A percentile compares a stretch with the other conserved stretches of the same genome.
phyloP scores from a whole-genome alignment of 2,888 invertebrate species.

The Lumbricus terrestris region DNA sequence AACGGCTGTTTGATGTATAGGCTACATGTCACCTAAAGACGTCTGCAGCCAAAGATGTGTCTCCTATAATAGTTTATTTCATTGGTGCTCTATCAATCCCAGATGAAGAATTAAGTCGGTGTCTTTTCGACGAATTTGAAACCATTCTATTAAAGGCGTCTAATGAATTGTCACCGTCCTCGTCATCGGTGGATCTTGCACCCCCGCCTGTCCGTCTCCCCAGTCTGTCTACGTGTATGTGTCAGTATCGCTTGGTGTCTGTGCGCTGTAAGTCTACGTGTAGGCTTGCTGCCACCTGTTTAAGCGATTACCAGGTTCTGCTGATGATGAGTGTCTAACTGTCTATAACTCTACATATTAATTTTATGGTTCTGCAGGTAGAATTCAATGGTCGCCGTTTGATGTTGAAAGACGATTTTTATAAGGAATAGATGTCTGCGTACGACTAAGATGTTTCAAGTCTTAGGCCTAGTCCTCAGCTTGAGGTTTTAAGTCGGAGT shows the following conservation, averaged over 20 bases:
- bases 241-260: neutral
- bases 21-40: too few relatives aligned
- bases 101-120: neutral
- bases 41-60: too few relatives aligned
- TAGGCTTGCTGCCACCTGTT: neutral
- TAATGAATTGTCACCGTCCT: neutral
- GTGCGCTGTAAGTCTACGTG: neutral
- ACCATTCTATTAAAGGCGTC: neutral
- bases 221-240: neutral
- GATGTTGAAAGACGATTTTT: too few relatives aligned
- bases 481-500: too few relatives aligned
- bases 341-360: too few relatives aligned
- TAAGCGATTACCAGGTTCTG: neutral
- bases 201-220: neutral
- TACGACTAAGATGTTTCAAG: too few relatives aligned
- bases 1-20: neutral
- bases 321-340: neutral
- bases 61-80: neutral
- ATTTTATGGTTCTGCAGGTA: too few relatives aligned
- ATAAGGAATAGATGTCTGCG: too few relatives aligned
- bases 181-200: neutral
- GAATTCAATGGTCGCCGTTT: too few relatives aligned
- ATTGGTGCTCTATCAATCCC: neutral
- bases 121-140: neutral
- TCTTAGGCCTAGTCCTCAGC: too few relatives aligned